Base-by-base conservation (phyloP, 64 coral and sea anemone species). In the Stylophora pistillata region DNA sequence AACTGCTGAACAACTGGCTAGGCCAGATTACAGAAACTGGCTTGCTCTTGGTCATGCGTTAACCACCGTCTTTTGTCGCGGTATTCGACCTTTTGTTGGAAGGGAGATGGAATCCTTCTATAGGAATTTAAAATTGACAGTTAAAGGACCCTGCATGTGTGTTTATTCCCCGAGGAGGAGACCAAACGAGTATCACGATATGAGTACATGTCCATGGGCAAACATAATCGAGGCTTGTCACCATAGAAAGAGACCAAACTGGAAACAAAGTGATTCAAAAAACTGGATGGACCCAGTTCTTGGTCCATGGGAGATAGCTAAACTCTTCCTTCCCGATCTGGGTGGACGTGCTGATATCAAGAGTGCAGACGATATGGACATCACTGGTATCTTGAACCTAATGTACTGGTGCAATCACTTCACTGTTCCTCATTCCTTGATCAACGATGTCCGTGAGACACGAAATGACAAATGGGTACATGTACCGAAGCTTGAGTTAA, bases 281-380 rank as follows among this genome's bases (percentile, higher is more conserved):
- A 89, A 78, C 9, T 89, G 86, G 87, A 17, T 25, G 16, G 86
- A 89, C 47, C 92, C 81, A 70, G 56, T 21, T 72, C 55, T 71
- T 59, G 94, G 94, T 74, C 83, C 84, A 0, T 95, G 94, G 89
- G 89, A 95, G 23, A 81, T 96, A 31, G 90, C 90, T 33, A 96
- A 96, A 54, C 74, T 96, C 6, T 96, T 71, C 58, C 92, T 96
- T 87, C 87, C 94, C 21, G 74, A 64, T 56, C 77, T 68, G 14
- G 79, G 2, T 74, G 78, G 7, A 74, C n/a, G n/a, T n/a, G n/a
- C n/a, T n/a, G n/a, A n/a, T n/a, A n/a, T n/a, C n/a, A n/a, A n/a
- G n/a, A n/a, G 78, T 90, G 89, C 78, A 28, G 30, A 58, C 13
- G 79, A 81, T 13, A 84, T 80, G 41, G 89, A 84, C 72, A 53